Percentiles rank a stretch among this genome's conserved stretches.
Evolutionary conservation across 2,113 vertebrate genomes (phyloP).

Genomic region (Delphinus delphis): DNA sequence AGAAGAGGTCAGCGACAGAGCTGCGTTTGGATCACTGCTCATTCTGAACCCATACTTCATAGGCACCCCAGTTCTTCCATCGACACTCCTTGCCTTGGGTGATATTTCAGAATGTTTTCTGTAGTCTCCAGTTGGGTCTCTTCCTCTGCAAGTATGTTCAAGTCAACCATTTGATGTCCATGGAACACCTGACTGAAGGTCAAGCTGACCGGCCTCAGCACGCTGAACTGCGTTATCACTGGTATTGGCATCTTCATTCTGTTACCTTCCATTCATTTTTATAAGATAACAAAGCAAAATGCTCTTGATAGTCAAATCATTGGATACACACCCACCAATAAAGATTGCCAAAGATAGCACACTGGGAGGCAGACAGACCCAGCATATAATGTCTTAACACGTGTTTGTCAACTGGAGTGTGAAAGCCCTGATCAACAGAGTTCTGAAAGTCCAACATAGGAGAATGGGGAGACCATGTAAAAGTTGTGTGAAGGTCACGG

Average conservation of each 20-base stretch:
- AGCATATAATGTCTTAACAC: background rate
- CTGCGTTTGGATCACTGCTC: background rate
- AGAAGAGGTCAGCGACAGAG: background rate
- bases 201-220: background rate
- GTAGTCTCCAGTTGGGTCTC: background rate
- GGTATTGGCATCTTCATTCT: background rate
- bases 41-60: background rate
- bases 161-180: background rate
- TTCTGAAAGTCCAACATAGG: background rate
- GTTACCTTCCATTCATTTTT: background rate
- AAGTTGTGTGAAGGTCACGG: background rate
- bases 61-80: background rate
- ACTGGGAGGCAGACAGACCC: background rate
- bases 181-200: background rate
- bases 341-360: background rate
- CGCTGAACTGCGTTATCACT: background rate
- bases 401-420: background rate
- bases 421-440: background rate
- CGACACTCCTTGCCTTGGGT: background rate
- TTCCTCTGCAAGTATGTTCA: background rate
- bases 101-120: background rate
- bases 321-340: background rate
- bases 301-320: background rate
- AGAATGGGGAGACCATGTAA: background rate
- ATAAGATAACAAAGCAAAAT: background rate